Base-by-base conservation (phyloP, 2,888 invertebrate species). In the Agrilus cyanescens region DNA sequence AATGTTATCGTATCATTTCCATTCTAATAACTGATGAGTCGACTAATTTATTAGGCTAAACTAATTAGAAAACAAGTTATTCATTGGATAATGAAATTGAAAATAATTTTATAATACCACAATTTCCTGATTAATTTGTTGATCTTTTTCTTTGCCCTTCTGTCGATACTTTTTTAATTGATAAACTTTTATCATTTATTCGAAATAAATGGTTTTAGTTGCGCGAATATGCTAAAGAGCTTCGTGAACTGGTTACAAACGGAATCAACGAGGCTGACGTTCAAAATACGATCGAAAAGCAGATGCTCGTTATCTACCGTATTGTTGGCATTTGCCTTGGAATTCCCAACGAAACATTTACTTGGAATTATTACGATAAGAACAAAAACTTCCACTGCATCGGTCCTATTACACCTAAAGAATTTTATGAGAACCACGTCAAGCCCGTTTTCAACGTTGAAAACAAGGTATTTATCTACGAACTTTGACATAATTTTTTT, bases 311-410 rank as follows among this genome's bases (percentile, higher is more conserved):
- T 55, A 76, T 93, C 14, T 90, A 80, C 65, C 76, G 85, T 54
- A 80, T 93, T 40, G 79, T 88, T 38, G 83, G 82, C 29, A 88
- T 90, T 42, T 90, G 89, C 57, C 65, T 93, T 48, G 89, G 87
- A 29, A 78, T 85, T 16, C 91, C 93, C 1, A 77, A 81, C 32
- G 77, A 82, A 48, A 79, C 74, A 15, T 84, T 93, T 59, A 82
- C 76, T 1, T 91, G 84, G 77, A 85, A 85, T 55, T 93, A 81
- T 65, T 88, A 88, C 63, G 87, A 85, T 59, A 90, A 89, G 60
- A 72, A 73, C 25, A 89, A 89, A 64, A 69, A 69, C 10, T 86
- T 80, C 66, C 76, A 82, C 47, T 74, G 68, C 10, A 66, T 90
- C 37, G 91, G 90, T 0, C 78, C 82, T 0, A 71, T 90, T 12